Conservation (phyloP, 2,888 invertebrate genomes). For the Zygaena filipendulae region DNA sequence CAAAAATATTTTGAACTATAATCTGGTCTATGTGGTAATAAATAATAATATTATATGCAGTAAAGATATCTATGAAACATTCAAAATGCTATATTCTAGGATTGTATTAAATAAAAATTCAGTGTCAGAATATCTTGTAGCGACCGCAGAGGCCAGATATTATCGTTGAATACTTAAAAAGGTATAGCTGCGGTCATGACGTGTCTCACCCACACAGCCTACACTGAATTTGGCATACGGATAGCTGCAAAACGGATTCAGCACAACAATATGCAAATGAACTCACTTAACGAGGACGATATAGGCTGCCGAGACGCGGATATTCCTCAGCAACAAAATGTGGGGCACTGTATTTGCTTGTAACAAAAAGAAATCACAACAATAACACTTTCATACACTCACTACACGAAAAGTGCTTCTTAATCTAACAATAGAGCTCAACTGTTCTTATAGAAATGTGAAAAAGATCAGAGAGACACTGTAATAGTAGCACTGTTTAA, state of each 20-base stretch:
- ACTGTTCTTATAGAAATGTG: conserved; percentile 44
- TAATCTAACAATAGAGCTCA: conserved; percentile 31
- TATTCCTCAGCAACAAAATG: conserved; percentile 44
- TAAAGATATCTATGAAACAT: too few relatives aligned
- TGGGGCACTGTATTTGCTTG: conserved; percentile 49
- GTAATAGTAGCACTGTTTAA: conserved; percentile 31
- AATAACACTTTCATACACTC: conserved; percentile 51
- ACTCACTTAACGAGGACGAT: conserved; percentile 52
- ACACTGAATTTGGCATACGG: conserved; percentile 19
- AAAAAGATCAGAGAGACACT: conserved; percentile 59
- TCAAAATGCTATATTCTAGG: too few relatives aligned
- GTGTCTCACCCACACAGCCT: conserved; percentile 51
- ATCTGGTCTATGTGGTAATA: too few relatives aligned
- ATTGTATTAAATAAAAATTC: too few relatives aligned
- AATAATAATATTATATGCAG: too few relatives aligned
- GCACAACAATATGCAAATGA: conserved; percentile 43
- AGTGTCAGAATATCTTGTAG: too few relatives aligned
- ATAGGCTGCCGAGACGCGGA: conserved; percentile 41
- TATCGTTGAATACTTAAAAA: conserved; percentile 26
- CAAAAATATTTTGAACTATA: too few relatives aligned
- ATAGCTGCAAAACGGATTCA: conserved; percentile 38
- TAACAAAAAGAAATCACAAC: conserved; percentile 55
- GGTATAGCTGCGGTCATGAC: conserved; percentile 45
- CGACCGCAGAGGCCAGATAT: too few relatives aligned
- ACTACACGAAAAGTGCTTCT: conserved; percentile 35